A percentile compares a stretch with the other conserved stretches of the same genome.
Conservation (phyloP, 1,140 invertebrate species). For the Cotesia glomerata region DNA sequence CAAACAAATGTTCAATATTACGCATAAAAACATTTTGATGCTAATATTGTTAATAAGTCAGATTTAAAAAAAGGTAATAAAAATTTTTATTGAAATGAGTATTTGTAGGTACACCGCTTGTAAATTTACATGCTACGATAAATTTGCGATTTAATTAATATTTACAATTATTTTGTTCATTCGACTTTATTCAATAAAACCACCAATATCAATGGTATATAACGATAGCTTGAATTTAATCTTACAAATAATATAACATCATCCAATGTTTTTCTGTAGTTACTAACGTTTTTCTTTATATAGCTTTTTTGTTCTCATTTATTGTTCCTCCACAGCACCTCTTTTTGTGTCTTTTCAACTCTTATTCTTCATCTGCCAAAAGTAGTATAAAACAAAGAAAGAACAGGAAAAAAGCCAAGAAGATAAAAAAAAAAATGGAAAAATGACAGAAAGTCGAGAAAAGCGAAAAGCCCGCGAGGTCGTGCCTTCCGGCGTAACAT, state of each 20-base stretch:
- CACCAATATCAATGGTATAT: slow-evolving; percentile 39
- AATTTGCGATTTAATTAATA: too few species aligned
- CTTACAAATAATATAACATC: slow-evolving; percentile 45
- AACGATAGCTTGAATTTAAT: slow-evolving; percentile 46
- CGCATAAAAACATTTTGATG: too few species aligned
- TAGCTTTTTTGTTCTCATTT: slow-evolving; percentile 8
- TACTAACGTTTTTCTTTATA: not conserved
- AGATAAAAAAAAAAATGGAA: slow-evolving; percentile 19
- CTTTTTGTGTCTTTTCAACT: slow-evolving; percentile 1
- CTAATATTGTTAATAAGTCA: too few species aligned
- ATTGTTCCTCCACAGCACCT: not conserved
- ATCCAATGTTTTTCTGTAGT: slow-evolving; percentile 18
- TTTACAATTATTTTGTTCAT: too few species aligned
- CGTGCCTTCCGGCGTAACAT: slow-evolving; percentile 46
- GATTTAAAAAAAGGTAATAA: too few species aligned
- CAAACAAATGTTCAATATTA: too few species aligned
- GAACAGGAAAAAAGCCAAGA: slow-evolving; percentile 7
- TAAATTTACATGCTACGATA: too few species aligned
- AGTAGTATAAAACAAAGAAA: not conserved
- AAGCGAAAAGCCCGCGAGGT: slow-evolving; percentile 36
- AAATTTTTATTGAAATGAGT: too few species aligned
- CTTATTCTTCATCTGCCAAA: slow-evolving; percentile 8
- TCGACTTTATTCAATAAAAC: too few species aligned
- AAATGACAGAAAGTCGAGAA: slow-evolving; percentile 24
- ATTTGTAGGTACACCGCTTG: too few species aligned